Conservation (phyloP, 1,140 invertebrate genomes). For the Bombus waltoni region DNA sequence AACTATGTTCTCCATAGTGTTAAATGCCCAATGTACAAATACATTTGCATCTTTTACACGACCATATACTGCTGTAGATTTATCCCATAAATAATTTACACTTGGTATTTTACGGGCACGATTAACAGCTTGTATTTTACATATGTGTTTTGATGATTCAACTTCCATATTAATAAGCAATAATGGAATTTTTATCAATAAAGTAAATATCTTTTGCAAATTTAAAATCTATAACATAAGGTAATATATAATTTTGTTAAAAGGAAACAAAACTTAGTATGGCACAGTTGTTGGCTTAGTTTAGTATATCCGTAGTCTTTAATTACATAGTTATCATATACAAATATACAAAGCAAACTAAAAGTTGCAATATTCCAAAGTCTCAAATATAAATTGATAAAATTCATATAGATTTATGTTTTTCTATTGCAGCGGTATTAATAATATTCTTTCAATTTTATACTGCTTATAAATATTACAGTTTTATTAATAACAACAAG, state of each 20-base stretch:
- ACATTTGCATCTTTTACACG: constrained; percentile 71
- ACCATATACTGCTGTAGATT: constrained; percentile 73
- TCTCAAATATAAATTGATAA: neutral
- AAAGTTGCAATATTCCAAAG: neutral
- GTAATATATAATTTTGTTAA: no score
- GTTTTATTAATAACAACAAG: neutral
- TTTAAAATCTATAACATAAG: neutral
- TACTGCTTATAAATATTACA: neutral
- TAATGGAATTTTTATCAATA: constrained; percentile 28
- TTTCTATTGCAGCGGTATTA: neutral
- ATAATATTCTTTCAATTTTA: neutral
- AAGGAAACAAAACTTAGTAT: no score
- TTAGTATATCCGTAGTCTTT: neutral
- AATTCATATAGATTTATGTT: neutral
- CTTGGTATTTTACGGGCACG: constrained; percentile 74
- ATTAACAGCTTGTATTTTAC: constrained; percentile 72
- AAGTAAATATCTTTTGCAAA: neutral
- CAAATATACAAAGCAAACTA: neutral
- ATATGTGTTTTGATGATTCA: constrained; percentile 62
- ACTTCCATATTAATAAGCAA: constrained; percentile 57
- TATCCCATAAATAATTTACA: constrained; percentile 76
- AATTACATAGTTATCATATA: neutral
- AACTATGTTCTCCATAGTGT: constrained; percentile 70
- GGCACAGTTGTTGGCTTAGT: no score
- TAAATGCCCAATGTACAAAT: constrained; percentile 74